Evolutionary conservation across 2,113 vertebrate genomes (phyloP).

Genomic region (Pipra filicauda): DNA sequence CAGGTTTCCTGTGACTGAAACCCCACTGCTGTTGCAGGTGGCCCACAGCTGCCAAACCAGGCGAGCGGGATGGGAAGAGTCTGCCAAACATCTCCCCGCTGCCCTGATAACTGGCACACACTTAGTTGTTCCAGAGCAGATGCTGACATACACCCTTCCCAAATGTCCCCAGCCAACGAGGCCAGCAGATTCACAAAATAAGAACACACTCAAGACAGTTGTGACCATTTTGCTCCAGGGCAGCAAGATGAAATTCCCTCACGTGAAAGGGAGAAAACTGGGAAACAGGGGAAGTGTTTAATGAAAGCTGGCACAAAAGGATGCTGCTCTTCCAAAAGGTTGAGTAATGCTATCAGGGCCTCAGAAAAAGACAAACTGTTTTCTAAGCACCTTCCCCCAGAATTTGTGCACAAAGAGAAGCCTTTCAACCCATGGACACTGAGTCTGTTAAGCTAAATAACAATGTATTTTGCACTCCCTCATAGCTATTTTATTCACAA

Average conservation of each 20-base stretch:
- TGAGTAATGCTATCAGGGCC: neutral
- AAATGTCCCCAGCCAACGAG: neutral
- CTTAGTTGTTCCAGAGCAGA: fast-evolving
- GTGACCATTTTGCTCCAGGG: neutral
- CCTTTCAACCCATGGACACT: fast-evolving
- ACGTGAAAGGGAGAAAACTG: neutral
- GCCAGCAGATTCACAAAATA: neutral
- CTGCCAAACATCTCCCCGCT: neutral
- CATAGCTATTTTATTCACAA: neutral
- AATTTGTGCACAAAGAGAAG: neutral
- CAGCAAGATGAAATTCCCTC: neutral
- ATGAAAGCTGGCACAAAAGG: neutral
- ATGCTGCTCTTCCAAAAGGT: neutral
- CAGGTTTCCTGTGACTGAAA: neutral
- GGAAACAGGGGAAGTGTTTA: neutral
- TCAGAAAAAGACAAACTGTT: neutral
- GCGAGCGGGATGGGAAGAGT: fast-evolving
- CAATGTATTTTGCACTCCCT: neutral
- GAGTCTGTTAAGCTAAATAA: neutral
- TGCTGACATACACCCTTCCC: neutral
- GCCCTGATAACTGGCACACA: neutral
- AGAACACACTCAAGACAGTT: neutral
- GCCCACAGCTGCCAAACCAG: neutral
- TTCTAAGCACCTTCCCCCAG: neutral
- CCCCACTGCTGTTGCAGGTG: neutral